A percentile compares a stretch with the other conserved stretches of the same genome.
Evolutionary conservation across 2,797 vertebrate genomes (phyloP).

Genomic region (Glyptemys insculpta): DNA sequence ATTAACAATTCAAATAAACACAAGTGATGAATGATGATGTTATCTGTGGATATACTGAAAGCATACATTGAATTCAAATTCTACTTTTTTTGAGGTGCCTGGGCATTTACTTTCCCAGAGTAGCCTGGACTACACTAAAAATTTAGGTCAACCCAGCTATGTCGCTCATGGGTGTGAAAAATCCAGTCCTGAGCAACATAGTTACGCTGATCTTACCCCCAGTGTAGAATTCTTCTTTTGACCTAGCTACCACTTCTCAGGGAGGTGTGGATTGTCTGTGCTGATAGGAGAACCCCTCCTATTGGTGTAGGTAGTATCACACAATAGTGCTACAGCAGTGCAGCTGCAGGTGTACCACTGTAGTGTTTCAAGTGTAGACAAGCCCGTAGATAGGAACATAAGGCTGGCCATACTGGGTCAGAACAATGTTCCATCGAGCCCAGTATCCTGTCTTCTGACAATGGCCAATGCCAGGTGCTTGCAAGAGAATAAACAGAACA

Average conservation of each 20-base stretch:
- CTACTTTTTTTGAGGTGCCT: background rate
- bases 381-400: background rate
- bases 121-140: background rate
- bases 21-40: background rate
- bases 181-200: background rate
- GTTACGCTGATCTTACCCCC: background rate
- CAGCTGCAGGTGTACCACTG: background rate
- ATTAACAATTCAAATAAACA: conserved; percentile 5
- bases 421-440: too few species aligned
- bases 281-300: background rate
- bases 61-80: background rate
- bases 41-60: background rate
- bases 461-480: too few species aligned
- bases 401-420: too few species aligned
- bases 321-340: background rate
- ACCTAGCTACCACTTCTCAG: background rate
- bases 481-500: too few species aligned
- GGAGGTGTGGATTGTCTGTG: background rate
- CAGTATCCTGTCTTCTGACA: too few species aligned
- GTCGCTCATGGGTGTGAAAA: background rate
- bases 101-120: too few species aligned
- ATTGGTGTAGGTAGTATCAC: background rate
- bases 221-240: background rate
- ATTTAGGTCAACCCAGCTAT: background rate
- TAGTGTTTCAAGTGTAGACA: background rate